Evolutionary conservation across 2,797 vertebrate species (phyloP), one percentile per base, ranked within the genome.

Genomic region (Enteromius paludinosus): DNA sequence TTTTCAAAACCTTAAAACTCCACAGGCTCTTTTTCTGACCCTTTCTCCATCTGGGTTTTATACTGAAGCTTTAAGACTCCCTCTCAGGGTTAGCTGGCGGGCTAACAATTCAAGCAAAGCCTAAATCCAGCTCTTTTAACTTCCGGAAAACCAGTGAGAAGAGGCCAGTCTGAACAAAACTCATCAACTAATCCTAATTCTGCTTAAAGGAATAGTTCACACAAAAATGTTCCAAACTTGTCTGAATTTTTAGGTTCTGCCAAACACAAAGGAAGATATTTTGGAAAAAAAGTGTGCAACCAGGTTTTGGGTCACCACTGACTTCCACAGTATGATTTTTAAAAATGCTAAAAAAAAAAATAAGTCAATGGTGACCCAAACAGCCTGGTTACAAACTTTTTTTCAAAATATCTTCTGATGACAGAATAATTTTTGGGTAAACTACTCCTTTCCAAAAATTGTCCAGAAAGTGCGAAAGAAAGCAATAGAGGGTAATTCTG

Each of bases 71-170:
- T 59, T 28, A 41, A 25, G 56, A 28, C 11, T 56, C n/a, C n/a
- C 54, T 18, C 38, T 35, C 41, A 23, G 69, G 38, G 38, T 69
- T 56, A 82, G 56, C 79, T 86, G 87, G 78, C 71, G 76, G 20
- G 30, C 9, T 72, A 81, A 78, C 82, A 84, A 75, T 49, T 59
- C 69, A 84, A 88, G 76, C 79, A 75, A 65, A 49, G 71, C 56
- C 66, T 64, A 82, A 77, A 84, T 84, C 70, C 86, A 74, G 73
- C 25, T 77, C 82, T 41, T 41, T 41, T 11, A 41, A 41, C 41
- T 41, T 41, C 38, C n/a, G n/a, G 30, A 79, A 41, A 43, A 43
- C 69, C 35, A 47, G 41, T 47, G 49, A 14, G 45, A 49, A 66
- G 49, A 47, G 18, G n/a, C 2, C 2, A 5, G 20, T 3, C 30